Evolutionary conservation across 2,888 invertebrate species (phyloP).

Genomic region (Megamerina dolium): DNA sequence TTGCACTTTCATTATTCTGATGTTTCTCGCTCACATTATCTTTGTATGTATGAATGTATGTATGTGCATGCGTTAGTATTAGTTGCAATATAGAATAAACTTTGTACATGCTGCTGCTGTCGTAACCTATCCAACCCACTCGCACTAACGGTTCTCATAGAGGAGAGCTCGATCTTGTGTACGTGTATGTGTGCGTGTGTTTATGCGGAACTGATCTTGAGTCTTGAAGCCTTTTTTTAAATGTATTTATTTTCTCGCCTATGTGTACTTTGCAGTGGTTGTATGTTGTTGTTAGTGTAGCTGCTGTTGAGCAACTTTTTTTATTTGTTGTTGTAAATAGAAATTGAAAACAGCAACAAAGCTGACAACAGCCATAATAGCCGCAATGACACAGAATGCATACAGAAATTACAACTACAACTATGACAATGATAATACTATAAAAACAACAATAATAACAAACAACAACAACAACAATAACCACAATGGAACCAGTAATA

Average conservation of each 20-base stretch:
- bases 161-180: background rate
- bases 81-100: too few relatives aligned
- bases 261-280: slow-evolving; percentile 3
- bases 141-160: slow-evolving; percentile 27
- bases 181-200: slow-evolving; percentile 23
- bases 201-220: slow-evolving; percentile 42
- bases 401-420: too few relatives aligned
- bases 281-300: slow-evolving; percentile 8
- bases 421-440: too few relatives aligned
- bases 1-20: slow-evolving; percentile 10
- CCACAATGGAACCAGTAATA: slow-evolving; percentile 9
- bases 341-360: slow-evolving; percentile 41
- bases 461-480: slow-evolving; percentile 12
- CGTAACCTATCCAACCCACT: slow-evolving; percentile 22
- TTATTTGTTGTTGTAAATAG: slow-evolving; percentile 30
- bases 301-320: too few relatives aligned
- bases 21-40: too few relatives aligned
- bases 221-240: slow-evolving; percentile 37
- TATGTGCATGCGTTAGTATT: too few relatives aligned
- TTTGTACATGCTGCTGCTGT: too few relatives aligned
- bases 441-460: too few relatives aligned
- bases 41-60: too few relatives aligned
- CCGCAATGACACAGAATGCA: too few relatives aligned
- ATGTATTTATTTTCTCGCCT: too few relatives aligned
- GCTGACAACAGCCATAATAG: too few relatives aligned